These are phyloP conservation scores for Keiferia lycopersicella DNA, from an alignment of 2,888 invertebrate genomes.

Conservation along the genomic window DNA sequence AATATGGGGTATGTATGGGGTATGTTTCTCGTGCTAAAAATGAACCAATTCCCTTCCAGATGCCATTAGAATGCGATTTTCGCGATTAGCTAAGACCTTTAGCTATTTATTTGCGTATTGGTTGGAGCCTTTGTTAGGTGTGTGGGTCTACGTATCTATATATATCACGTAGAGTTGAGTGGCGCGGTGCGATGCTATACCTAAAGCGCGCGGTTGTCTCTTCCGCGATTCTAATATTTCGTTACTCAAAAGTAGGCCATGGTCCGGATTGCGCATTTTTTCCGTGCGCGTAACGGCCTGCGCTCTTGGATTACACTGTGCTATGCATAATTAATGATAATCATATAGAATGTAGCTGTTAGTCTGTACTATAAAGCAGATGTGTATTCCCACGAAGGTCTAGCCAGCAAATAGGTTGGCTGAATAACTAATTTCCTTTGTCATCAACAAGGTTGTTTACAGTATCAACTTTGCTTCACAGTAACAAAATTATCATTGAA, in stretches of 20 bases:
- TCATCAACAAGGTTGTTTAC: constrained; percentile 29
- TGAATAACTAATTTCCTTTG: constrained; percentile 29
- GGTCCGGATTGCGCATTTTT: constrained; percentile 75
- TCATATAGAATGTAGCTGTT: constrained; percentile 26
- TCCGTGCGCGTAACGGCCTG: constrained; percentile 53
- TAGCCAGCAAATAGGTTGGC: constrained; percentile 18
- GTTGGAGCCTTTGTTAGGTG: constrained; percentile 67
- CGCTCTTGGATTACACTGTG: constrained; percentile 37
- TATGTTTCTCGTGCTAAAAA: constrained; percentile 35
- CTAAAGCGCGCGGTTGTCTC: constrained; percentile 56
- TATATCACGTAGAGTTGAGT: constrained; percentile 63
- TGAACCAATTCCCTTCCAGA: constrained; percentile 18
- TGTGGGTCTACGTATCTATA: constrained; percentile 68
- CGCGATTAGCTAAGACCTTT: constrained; percentile 37
- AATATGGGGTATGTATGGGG: constrained; percentile 63
- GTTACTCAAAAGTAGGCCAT: constrained; percentile 77
- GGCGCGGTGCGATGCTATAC: constrained; percentile 41
- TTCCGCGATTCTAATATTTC: constrained; percentile 77
- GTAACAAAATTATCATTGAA: background rate
- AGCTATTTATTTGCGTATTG: constrained; percentile 40
- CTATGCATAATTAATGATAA: constrained; percentile 38
- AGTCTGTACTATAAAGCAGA: background rate
- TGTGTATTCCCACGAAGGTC: constrained; percentile 23
- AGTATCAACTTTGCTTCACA: constrained; percentile 7
- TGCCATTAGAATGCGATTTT: constrained; percentile 5